phyloP scores from a whole-genome alignment of 1,140 invertebrate species.

The Bombus superbus region DNA sequence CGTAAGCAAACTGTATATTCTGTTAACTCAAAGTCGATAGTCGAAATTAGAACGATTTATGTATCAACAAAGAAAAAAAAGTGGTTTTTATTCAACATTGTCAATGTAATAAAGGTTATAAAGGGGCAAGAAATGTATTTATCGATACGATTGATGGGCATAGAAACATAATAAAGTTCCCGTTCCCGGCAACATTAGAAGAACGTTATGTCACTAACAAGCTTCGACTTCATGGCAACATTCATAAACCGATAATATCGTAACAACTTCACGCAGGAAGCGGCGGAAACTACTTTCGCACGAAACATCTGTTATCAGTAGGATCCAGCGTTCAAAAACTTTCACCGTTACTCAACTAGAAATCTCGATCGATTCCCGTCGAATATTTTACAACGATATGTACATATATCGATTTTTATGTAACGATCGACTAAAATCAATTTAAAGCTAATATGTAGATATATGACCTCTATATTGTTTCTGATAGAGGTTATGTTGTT shows the following conservation, averaged over 20 bases:
- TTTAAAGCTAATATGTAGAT: too few relatives aligned
- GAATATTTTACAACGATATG: neutral
- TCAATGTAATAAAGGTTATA: neutral
- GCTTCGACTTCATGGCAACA: neutral
- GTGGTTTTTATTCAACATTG: neutral
- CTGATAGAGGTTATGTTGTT: neutral
- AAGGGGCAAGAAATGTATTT: neutral
- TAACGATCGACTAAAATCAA: neutral
- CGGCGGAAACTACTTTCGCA: slow-evolving; percentile 11
- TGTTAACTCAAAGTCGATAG: neutral
- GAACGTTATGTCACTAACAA: slow-evolving; percentile 9
- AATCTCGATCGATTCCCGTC: neutral
- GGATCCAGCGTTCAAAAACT: slow-evolving; percentile 22
- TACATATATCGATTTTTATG: neutral
- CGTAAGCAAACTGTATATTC: neutral
- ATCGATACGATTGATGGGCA: neutral
- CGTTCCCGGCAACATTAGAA: neutral
- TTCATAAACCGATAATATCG: slow-evolving; percentile 26
- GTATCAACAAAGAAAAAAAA: neutral
- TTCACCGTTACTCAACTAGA: slow-evolving; percentile 24
- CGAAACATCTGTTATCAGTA: slow-evolving; percentile 27
- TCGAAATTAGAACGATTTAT: neutral
- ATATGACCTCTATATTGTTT: neutral
- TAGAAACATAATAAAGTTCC: neutral
- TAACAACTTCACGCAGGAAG: slow-evolving; percentile 1